Evolutionary conservation across 1,140 invertebrate species (phyloP).

Genomic region (Drosophila ficusphila): DNA sequence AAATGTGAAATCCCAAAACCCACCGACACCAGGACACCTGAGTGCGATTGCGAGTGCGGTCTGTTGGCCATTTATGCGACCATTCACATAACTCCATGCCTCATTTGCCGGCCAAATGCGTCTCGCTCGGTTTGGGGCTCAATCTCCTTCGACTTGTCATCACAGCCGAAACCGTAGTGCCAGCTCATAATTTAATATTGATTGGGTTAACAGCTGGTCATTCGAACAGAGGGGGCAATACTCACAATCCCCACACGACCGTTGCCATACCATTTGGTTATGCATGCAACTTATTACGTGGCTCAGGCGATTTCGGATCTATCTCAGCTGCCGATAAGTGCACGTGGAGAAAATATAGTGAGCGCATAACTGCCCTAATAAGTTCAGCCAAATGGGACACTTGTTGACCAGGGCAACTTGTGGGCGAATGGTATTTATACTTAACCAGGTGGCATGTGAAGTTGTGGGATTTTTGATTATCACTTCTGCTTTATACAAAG

Average conservation of each 20-base stretch:
- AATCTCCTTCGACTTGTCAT: conserved; percentile 22
- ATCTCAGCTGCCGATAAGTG: conserved; percentile 28
- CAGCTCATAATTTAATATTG: conserved; percentile 63
- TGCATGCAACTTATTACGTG: conserved; percentile 46
- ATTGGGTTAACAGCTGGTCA: conserved; percentile 47
- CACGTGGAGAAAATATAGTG: conserved; percentile 20
- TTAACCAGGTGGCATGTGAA: background rate
- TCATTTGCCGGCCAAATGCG: conserved; percentile 45
- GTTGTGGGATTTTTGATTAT: background rate
- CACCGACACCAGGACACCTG: conserved; percentile 18
- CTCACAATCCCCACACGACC: background rate
- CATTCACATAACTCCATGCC: conserved; percentile 24
- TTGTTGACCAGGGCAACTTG: conserved; percentile 9
- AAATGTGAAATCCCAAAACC: background rate
- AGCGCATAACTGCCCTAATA: conserved; percentile 1
- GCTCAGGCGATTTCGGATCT: background rate
- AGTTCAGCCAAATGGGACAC: conserved; percentile 24
- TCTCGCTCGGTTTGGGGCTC: conserved; percentile 37
- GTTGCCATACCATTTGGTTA: conserved; percentile 37
- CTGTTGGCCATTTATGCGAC: conserved; percentile 25
- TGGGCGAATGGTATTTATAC: background rate
- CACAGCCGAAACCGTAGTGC: conserved; percentile 4
- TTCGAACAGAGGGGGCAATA: too few relatives aligned
- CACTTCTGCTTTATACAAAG: background rate
- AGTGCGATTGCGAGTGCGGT: conserved; percentile 36